Evolutionary conservation across 2,888 invertebrate species (phyloP).

Genomic region (Cataglyphis altisquamis): DNA sequence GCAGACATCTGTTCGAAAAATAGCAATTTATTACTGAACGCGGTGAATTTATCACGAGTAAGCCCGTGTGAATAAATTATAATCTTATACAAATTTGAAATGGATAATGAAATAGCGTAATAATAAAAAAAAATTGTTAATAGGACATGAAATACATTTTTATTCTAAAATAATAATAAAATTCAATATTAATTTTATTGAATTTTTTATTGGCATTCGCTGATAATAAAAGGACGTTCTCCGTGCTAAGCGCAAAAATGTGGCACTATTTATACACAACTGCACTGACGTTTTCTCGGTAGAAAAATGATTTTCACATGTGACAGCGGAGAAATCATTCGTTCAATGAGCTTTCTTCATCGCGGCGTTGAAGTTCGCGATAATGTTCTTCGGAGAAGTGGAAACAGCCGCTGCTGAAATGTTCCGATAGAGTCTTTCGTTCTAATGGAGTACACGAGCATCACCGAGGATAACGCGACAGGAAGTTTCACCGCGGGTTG

Average conservation of each 20-base stretch:
- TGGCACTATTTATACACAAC: not conserved
- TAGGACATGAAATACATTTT: not conserved
- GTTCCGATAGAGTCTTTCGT: constrained; percentile 50
- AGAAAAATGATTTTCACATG: not conserved
- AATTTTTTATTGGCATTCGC: too few species aligned
- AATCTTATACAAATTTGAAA: not conserved
- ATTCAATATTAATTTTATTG: constrained; percentile 6
- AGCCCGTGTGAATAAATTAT: not conserved
- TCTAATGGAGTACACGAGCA: constrained; percentile 60
- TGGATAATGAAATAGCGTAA: not conserved
- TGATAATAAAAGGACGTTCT: not conserved
- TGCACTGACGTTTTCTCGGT: not conserved
- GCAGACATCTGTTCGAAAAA: not conserved
- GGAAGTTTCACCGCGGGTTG: constrained; percentile 73
- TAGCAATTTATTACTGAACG: constrained; percentile 10
- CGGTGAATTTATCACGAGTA: not conserved
- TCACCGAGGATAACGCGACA: constrained; percentile 58
- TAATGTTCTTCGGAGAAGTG: constrained; percentile 53
- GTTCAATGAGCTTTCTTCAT: not conserved
- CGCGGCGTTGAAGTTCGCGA: not conserved
- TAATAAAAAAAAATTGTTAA: not conserved
- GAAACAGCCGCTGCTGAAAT: constrained; percentile 58
- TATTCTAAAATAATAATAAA: not conserved
- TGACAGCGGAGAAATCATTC: constrained; percentile 4
- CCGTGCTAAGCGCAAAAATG: not conserved